These are phyloP conservation scores for Phoebastria nigripes DNA, from an alignment of 2,797 vertebrate genomes.

Conservation along the genomic window DNA sequence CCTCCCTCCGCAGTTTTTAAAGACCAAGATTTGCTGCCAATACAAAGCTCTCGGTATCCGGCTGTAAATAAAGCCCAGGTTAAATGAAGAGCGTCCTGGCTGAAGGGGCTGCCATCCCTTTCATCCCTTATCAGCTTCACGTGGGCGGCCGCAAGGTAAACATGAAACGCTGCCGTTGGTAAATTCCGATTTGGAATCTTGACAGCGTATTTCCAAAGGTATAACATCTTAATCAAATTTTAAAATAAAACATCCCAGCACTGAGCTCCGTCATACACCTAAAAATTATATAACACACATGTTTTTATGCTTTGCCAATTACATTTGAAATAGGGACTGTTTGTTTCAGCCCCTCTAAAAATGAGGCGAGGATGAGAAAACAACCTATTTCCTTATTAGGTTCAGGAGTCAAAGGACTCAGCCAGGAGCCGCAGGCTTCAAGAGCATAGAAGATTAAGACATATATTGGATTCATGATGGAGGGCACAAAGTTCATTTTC, in stretches of 20 bases:
- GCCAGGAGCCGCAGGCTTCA: slow-evolving; percentile 92
- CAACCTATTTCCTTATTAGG: slow-evolving; percentile 99
- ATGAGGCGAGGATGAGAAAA: slow-evolving; percentile 91
- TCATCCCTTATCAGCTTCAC: background rate
- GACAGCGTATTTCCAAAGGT: slow-evolving; percentile 68
- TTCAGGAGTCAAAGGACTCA: slow-evolving; percentile 96
- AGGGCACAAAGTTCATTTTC: slow-evolving; percentile 99
- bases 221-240: slow-evolving; percentile 78
- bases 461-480: slow-evolving; percentile 99
- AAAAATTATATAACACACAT: slow-evolving; percentile 80
- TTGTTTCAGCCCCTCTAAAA: slow-evolving; percentile 86
- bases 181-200: slow-evolving; percentile 47
- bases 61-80: slow-evolving; percentile 34
- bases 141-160: slow-evolving; percentile 53
- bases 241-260: slow-evolving; percentile 61
- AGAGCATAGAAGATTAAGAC: slow-evolving; percentile 99
- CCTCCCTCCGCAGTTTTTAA: background rate
- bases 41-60: background rate
- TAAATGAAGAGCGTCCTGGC: slow-evolving; percentile 43
- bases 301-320: slow-evolving; percentile 90
- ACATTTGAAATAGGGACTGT: slow-evolving; percentile 88
- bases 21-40: background rate
- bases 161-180: slow-evolving; percentile 20
- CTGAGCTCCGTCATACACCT: slow-evolving; percentile 69
- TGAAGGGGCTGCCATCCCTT: slow-evolving; percentile 31